Evolutionary conservation across 2,888 invertebrate genomes (phyloP).

Genomic region (Amiota communis): DNA sequence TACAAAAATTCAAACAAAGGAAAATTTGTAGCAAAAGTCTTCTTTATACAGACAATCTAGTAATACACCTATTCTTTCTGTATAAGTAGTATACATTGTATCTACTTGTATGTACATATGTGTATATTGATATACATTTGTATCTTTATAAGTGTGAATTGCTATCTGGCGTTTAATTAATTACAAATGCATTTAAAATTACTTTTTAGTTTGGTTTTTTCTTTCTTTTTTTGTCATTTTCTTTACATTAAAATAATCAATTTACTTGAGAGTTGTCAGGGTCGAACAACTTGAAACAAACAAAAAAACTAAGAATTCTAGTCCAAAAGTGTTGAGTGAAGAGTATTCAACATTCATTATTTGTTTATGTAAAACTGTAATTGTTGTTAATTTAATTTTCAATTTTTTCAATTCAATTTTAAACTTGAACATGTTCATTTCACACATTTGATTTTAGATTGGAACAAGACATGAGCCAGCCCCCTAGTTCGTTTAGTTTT

Average conservation of each 20-base stretch:
- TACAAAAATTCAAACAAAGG: conserved; percentile 4
- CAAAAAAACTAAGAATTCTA: too few relatives aligned
- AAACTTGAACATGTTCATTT: too few relatives aligned
- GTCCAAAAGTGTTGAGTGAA: too few relatives aligned
- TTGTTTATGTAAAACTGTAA: too few relatives aligned
- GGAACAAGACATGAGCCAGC: too few relatives aligned
- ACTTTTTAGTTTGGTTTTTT: neutral
- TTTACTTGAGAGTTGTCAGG: conserved; percentile 13
- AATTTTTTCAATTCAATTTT: too few relatives aligned
- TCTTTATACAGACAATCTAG: conserved; percentile 41
- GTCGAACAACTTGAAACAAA: too few relatives aligned
- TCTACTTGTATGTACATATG: neutral
- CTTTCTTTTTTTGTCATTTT: neutral
- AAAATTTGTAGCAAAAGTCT: conserved; percentile 3
- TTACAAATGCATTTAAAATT: conserved; percentile 20
- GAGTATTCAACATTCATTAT: too few relatives aligned
- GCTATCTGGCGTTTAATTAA: conserved; percentile 11
- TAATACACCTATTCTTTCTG: neutral
- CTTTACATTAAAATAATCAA: conserved; percentile 11
- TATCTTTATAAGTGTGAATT: conserved; percentile 1
- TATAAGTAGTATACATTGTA: neutral
- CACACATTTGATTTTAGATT: too few relatives aligned
- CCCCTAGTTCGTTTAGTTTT: too few relatives aligned
- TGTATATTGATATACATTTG: conserved; percentile 31
- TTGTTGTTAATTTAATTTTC: too few relatives aligned